Evolutionary conservation across 2,113 vertebrate genomes (phyloP), one percentile per base, ranked within the genome.

Genomic region (Ia io): DNA sequence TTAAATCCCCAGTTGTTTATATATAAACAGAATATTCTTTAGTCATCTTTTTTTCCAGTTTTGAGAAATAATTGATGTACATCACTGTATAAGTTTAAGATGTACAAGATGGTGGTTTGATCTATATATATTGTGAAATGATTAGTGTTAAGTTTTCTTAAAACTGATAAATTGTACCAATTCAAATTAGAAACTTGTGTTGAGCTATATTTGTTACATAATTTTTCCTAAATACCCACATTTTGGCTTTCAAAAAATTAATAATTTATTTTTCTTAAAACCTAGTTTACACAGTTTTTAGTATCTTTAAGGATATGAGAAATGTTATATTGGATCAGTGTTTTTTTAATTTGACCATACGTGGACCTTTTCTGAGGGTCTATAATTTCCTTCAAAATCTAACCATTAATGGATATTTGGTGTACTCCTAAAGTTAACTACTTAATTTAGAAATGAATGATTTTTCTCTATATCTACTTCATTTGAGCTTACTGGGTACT

Each of bases 151-250:
- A 70, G 49, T 13, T 84, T 67, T 84, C 65, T 88, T 93, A 61
- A 82, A 96, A 40, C 40, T 71, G 13, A 42, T 47, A 49, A 90
- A 11, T 92, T 93, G 8, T 49, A 37, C 53, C 9, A n/a, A n/a
- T 93, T 86, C 22, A 88, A 32, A 89, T 92, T 51, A 93, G 53
- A 95, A 95, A 74, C 11, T 94, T 87, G 12, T 65, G 96, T 95
- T 87, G 44, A 80, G 6, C 28, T 76, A 4, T 69, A 23, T 83
- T 90, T 95, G 32, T 83, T 93, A 79, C 14, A 61, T 71, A 47
- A 25, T 83, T 89, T 93, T 95, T 63, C 56, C 23, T 84, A 91
- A 91, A n/a, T 78, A 83, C 2, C 6, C 80, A n/a, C 2, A n/a
- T 94, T 90, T 93, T 76, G 49, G 28, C 67, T 94, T 95, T 90